Percentiles rank a stretch among this genome's conserved stretches.
These are phyloP conservation scores for Leptopterna dolabrata DNA, from an alignment of 2,888 invertebrate species.

Conservation along the genomic window DNA sequence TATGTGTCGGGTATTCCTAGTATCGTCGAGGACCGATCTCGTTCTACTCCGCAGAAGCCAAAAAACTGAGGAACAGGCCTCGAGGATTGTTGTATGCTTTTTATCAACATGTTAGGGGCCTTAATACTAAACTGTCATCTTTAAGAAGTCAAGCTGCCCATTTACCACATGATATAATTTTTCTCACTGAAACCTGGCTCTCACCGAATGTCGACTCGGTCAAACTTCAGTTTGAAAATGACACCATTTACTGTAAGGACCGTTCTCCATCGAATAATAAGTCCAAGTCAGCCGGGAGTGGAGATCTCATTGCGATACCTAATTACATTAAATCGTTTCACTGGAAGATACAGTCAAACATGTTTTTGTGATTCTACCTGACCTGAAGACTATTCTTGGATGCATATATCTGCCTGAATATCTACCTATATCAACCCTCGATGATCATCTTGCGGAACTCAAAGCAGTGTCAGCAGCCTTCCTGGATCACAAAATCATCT, in stretches of 20 bases:
- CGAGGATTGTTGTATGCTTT: too few relatives aligned
- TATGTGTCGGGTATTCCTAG: too few relatives aligned
- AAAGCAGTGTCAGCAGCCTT: not conserved
- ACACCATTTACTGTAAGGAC: not conserved
- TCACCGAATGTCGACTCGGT: not conserved
- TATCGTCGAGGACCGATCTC: too few relatives aligned
- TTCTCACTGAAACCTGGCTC: slow-evolving; percentile 19
- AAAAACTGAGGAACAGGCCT: too few relatives aligned
- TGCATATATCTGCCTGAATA: not conserved
- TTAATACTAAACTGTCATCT: slow-evolving; percentile 15
- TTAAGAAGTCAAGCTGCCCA: not conserved
- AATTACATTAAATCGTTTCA: not conserved
- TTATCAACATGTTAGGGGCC: slow-evolving; percentile 10
- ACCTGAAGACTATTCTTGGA: not conserved
- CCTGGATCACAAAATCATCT: not conserved
- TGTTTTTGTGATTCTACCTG: slow-evolving; percentile 1
- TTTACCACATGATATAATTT: not conserved
- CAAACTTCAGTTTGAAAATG: not conserved
- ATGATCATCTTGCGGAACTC: not conserved
- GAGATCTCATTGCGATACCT: not conserved
- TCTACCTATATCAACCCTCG: not conserved
- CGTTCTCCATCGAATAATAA: too few relatives aligned
- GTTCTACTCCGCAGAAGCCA: too few relatives aligned
- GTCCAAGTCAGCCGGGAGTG: not conserved
- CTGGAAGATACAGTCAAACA: slow-evolving; percentile 7